A percentile compares a stretch with the other conserved stretches of the same genome.
Conservation (phyloP, 2,797 vertebrate genomes). For the Clarias pachynema region DNA sequence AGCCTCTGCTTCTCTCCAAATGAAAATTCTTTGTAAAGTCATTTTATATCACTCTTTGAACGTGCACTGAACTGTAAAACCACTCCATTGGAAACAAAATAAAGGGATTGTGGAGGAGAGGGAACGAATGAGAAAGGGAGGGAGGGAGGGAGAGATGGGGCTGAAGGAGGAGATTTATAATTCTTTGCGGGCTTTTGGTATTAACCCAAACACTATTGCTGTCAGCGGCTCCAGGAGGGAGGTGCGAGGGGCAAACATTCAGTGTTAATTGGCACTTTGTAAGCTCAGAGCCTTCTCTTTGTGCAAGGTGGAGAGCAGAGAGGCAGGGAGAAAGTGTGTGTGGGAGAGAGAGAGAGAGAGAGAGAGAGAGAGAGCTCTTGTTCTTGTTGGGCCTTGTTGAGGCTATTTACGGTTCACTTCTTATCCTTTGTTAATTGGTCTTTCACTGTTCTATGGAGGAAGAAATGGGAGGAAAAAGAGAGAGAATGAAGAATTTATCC, state of each 20-base stretch:
- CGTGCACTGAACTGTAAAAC: slow-evolving; percentile 86
- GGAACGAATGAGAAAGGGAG: slow-evolving; percentile 26
- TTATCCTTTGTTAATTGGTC: slow-evolving; percentile 85
- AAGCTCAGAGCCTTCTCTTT: slow-evolving; percentile 80
- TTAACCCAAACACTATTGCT: slow-evolving; percentile 86
- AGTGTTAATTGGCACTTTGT: slow-evolving; percentile 88
- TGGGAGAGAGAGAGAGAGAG: slow-evolving; percentile 47
- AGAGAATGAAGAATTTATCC: slow-evolving; percentile 48
- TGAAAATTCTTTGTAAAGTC: slow-evolving; percentile 82
- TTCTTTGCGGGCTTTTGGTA: slow-evolving; percentile 84
- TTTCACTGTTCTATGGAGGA: slow-evolving; percentile 72
- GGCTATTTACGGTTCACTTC: slow-evolving; percentile 84
- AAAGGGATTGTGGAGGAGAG: slow-evolving; percentile 72
- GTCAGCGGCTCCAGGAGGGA: slow-evolving; percentile 80
- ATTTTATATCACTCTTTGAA: slow-evolving; percentile 86
- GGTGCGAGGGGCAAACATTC: slow-evolving; percentile 82
- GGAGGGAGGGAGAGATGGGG: slow-evolving; percentile 47
- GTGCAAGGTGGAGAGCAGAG: slow-evolving; percentile 66
- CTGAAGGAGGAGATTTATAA: slow-evolving; percentile 80
- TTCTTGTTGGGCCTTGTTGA: slow-evolving; percentile 80
- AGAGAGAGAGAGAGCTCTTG: slow-evolving; percentile 69
- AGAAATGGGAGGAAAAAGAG: slow-evolving; percentile 57
- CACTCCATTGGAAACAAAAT: slow-evolving; percentile 83
- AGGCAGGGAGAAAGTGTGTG: slow-evolving; percentile 30
- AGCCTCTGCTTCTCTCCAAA: slow-evolving; percentile 70